Evolutionary conservation across 2,888 invertebrate species (phyloP).

Genomic region (Galerucella nymphaeae): DNA sequence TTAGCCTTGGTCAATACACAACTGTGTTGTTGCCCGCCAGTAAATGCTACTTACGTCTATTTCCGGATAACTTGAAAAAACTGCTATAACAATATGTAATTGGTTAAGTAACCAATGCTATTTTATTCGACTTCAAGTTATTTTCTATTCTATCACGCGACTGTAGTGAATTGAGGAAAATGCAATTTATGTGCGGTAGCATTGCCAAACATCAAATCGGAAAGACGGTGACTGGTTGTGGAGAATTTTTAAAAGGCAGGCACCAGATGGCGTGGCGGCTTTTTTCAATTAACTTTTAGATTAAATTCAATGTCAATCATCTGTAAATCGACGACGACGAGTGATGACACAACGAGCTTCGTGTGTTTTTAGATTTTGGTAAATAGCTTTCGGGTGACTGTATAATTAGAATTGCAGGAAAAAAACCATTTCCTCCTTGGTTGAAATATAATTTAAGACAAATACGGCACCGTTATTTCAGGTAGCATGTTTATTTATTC

Average conservation of each 20-base stretch:
- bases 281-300: conserved; percentile 36
- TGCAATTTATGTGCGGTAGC: conserved; percentile 9
- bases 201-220: conserved; percentile 10
- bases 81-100: too few species aligned
- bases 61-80: too few species aligned
- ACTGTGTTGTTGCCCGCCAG: too few species aligned
- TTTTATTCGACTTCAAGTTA: too few species aligned
- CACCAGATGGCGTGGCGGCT: conserved; percentile 31
- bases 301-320: conserved; percentile 36
- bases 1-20: too few species aligned
- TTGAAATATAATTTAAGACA: too few species aligned
- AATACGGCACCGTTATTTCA: too few species aligned
- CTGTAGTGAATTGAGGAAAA: conserved; percentile 4
- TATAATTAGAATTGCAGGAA: too few species aligned
- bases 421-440: too few species aligned
- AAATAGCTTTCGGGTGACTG: conserved; percentile 1
- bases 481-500: too few species aligned
- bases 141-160: conserved; percentile 3
- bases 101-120: too few species aligned
- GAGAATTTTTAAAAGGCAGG: conserved; percentile 16
- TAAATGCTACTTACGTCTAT: too few species aligned
- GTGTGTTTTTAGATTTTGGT: neutral
- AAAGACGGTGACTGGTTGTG: conserved; percentile 16
- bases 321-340: conserved; percentile 20
- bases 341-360: conserved; percentile 13